Percentiles rank a stretch among this genome's conserved stretches.
phyloP scores from a whole-genome alignment of 2,888 invertebrate genomes.

The Tenthredo mesomela region DNA sequence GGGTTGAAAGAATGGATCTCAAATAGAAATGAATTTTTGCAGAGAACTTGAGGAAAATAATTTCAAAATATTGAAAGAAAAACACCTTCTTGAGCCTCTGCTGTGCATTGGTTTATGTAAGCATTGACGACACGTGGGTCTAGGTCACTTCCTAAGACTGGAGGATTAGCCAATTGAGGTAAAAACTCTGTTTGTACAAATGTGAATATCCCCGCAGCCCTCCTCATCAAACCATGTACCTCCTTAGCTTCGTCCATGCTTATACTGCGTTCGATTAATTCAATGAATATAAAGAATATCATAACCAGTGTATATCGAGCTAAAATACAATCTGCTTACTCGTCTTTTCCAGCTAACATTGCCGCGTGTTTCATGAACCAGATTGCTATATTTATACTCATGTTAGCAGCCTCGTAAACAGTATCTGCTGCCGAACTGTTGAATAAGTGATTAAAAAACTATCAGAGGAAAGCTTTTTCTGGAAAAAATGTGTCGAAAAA shows the following conservation, averaged over 20 bases:
- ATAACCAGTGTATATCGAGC: background rate
- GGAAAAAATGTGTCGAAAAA: no score
- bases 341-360: slow-evolving; percentile 79
- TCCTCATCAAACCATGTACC: slow-evolving; percentile 81
- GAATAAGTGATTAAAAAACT: slow-evolving; percentile 39
- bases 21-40: no score
- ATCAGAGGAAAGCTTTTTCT: background rate
- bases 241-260: slow-evolving; percentile 83
- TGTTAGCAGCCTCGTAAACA: slow-evolving; percentile 81
- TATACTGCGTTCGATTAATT: slow-evolving; percentile 65
- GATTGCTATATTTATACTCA: slow-evolving; percentile 81
- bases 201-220: slow-evolving; percentile 82
- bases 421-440: slow-evolving; percentile 77
- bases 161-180: slow-evolving; percentile 73
- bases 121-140: slow-evolving; percentile 81
- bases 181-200: slow-evolving; percentile 79
- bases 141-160: slow-evolving; percentile 79
- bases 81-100: slow-evolving; percentile 85
- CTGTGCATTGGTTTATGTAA: slow-evolving; percentile 83
- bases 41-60: no score
- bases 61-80: slow-evolving; percentile 59
- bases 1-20: no score
- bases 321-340: slow-evolving; percentile 65
- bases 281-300: background rate
- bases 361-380: slow-evolving; percentile 85